These are phyloP conservation scores for Clitarchus hookeri DNA, from an alignment of 2,888 invertebrate genomes.

Conservation along the genomic window DNA sequence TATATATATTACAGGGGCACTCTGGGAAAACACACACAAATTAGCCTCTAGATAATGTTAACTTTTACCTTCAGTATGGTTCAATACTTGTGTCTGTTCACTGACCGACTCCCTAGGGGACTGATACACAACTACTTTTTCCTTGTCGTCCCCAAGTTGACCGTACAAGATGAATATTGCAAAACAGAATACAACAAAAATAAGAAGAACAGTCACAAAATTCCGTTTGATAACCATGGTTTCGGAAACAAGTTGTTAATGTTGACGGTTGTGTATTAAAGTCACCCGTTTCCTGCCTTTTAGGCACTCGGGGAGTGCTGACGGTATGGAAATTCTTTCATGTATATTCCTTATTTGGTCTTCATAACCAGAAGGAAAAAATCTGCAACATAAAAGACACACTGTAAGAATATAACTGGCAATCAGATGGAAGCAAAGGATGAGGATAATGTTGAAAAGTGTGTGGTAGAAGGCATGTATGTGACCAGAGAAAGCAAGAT, in stretches of 20 bases:
- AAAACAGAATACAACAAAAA: neutral
- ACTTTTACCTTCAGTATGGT: neutral
- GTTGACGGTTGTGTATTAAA: neutral
- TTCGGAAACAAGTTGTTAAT: neutral
- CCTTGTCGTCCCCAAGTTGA: neutral
- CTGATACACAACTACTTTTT: neutral
- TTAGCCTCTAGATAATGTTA: neutral
- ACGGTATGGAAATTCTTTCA: neutral
- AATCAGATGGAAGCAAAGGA: too few species aligned
- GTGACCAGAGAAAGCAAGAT: too few species aligned
- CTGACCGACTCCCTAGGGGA: neutral
- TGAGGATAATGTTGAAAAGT: too few species aligned
- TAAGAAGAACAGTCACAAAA: neutral
- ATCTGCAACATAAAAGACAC: neutral
- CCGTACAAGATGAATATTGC: neutral
- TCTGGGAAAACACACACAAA: too few species aligned
- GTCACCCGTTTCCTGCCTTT: neutral
- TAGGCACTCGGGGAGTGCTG: neutral
- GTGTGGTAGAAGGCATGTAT: too few species aligned
- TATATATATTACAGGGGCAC: too few species aligned
- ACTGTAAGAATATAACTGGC: too few species aligned
- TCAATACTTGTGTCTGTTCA: neutral
- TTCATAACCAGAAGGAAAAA: neutral
- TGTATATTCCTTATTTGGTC: neutral
- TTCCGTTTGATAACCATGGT: neutral